Percentiles rank a stretch among this genome's conserved stretches.
These are phyloP conservation scores for Chamaetylas fuelleborni DNA, from an alignment of 2,113 vertebrate species.

Conservation along the genomic window DNA sequence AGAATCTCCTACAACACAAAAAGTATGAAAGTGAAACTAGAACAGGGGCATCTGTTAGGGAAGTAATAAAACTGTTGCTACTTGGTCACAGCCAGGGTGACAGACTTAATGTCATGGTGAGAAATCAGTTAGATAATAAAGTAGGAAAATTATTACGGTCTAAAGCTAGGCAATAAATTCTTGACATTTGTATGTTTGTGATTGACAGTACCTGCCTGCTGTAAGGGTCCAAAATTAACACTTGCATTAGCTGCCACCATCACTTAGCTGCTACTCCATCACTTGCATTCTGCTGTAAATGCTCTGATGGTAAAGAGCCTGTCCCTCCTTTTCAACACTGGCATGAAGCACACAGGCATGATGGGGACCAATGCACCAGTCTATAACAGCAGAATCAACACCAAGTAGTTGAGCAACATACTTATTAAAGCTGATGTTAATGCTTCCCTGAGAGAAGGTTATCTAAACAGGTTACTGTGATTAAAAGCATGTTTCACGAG, in stretches of 20 bases:
- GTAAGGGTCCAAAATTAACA: not conserved
- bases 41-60: not conserved
- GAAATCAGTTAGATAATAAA: not conserved
- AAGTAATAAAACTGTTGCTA: not conserved
- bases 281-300: not conserved
- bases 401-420: not conserved
- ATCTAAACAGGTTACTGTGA: not conserved
- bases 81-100: not conserved
- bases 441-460: not conserved
- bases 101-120: not conserved
- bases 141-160: not conserved
- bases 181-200: not conserved
- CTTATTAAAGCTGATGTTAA: not conserved
- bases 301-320: not conserved
- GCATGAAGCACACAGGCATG: not conserved
- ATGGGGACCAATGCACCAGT: not conserved
- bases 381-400: not conserved
- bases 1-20: not conserved
- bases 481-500: not conserved
- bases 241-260: not conserved
- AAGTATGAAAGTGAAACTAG: not conserved
- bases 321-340: not conserved
- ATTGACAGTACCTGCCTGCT: not conserved
- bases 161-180: not conserved
- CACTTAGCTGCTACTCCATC: not conserved